Conservation (phyloP, 2,888 invertebrate genomes). For the Argyra leucocephala region DNA sequence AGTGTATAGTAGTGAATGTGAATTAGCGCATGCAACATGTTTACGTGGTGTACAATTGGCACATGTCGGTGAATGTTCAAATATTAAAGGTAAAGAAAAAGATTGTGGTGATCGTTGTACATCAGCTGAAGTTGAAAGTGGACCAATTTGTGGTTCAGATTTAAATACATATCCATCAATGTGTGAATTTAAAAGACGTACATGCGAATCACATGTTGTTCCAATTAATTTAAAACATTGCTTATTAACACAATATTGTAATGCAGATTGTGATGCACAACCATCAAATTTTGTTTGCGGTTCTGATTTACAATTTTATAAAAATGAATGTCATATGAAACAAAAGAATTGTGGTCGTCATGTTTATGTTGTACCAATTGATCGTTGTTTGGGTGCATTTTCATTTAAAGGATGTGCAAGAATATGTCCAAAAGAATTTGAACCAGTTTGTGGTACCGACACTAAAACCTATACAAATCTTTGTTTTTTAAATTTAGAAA, state of each 20-base stretch:
- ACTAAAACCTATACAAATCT: constrained; percentile 86
- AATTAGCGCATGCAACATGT: constrained; percentile 73
- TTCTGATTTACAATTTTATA: constrained; percentile 81
- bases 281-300: constrained; percentile 73
- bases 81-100: constrained; percentile 47
- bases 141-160: constrained; percentile 82
- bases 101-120: constrained; percentile 50
- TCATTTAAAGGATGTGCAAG: constrained; percentile 77
- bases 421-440: constrained; percentile 77
- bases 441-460: constrained; percentile 89
- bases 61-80: constrained; percentile 78
- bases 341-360: constrained; percentile 85
- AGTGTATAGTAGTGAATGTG: constrained; percentile 75
- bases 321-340: constrained; percentile 85
- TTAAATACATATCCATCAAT: constrained; percentile 80
- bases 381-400: constrained; percentile 74
- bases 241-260: constrained; percentile 74
- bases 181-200: constrained; percentile 72
- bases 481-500: constrained; percentile 85
- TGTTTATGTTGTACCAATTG: constrained; percentile 81
- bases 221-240: constrained; percentile 74
- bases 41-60: constrained; percentile 77
- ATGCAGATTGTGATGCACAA: constrained; percentile 49
- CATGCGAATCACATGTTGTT: constrained; percentile 80
- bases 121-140: constrained; percentile 49